These are phyloP conservation scores for Callocephalon fimbriatum DNA, from an alignment of 2,113 vertebrate genomes.

Conservation along the genomic window DNA sequence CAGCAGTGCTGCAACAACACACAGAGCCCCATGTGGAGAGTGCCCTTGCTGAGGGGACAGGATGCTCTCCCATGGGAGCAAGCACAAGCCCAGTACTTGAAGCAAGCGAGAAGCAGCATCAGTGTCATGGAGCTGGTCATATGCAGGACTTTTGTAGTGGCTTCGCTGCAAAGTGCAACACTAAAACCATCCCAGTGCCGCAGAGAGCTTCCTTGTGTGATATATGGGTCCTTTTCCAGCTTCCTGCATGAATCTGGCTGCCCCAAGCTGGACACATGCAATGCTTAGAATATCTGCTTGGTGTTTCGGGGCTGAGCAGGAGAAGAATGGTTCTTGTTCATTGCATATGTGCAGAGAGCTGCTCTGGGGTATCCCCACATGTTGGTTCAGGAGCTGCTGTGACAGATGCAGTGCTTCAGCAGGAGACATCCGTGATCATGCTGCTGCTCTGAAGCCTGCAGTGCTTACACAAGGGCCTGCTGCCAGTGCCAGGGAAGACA, in stretches of 20 bases:
- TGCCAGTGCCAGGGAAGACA: neutral
- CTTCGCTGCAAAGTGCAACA: neutral
- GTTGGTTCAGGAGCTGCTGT: neutral
- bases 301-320: neutral
- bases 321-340: neutral
- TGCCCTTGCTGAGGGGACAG: neutral
- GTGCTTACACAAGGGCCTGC: neutral
- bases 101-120: fast-evolving
- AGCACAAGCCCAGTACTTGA: neutral
- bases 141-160: neutral
- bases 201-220: neutral
- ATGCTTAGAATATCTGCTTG: neutral
- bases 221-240: no score
- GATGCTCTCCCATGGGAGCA: neutral
- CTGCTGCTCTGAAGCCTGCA: neutral
- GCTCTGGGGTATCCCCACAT: fast-evolving
- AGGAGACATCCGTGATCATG: fast-evolving
- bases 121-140: fast-evolving
- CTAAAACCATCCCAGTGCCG: neutral
- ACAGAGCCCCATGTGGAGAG: fast-evolving
- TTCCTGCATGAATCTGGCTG: neutral
- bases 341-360: neutral
- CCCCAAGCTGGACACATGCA: fast-evolving
- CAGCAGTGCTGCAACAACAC: neutral
- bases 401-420: neutral